Percentiles rank a stretch among this genome's conserved stretches.
phyloP scores from a whole-genome alignment of 92 coral and sea anemone species.

The Porites evermanni region DNA sequence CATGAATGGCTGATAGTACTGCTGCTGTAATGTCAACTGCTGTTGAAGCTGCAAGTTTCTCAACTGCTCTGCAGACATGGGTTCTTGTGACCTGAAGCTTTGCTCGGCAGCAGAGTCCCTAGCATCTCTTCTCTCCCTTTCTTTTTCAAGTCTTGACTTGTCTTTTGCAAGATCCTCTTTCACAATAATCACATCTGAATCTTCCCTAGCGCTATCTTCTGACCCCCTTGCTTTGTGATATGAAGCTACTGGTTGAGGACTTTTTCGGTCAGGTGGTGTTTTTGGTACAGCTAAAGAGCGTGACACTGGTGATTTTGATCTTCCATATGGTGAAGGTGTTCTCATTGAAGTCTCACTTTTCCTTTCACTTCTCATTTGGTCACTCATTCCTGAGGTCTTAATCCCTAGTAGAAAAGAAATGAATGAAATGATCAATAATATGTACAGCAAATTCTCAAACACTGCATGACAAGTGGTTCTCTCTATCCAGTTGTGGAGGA shows the following conservation, averaged over 20 bases:
- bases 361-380: slow-evolving; percentile 38
- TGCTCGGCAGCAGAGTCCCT: slow-evolving; percentile 22
- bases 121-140: slow-evolving; percentile 35
- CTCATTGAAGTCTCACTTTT: slow-evolving; percentile 31
- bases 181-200: slow-evolving; percentile 60
- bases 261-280: slow-evolving; percentile 18
- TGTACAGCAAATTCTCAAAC: no score
- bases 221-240: slow-evolving; percentile 29
- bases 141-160: slow-evolving; percentile 55
- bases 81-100: slow-evolving; percentile 46
- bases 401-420: neutral
- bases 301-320: slow-evolving; percentile 61
- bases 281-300: slow-evolving; percentile 34
- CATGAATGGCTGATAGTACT: slow-evolving; percentile 50
- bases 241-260: slow-evolving; percentile 34
- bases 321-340: slow-evolving; percentile 20
- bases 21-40: slow-evolving; percentile 42
- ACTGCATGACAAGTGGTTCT: no score
- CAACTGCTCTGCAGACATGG: slow-evolving; percentile 65
- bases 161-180: slow-evolving; percentile 61
- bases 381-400: slow-evolving; percentile 28
- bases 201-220: slow-evolving; percentile 45
- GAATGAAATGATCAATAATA: no score
- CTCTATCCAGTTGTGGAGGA: no score
- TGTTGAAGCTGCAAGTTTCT: slow-evolving; percentile 59